A percentile compares a stretch with the other conserved stretches of the same genome.
phyloP scores from a whole-genome alignment of 2,797 vertebrate species.

The Chiloscyllium punctatum region DNA sequence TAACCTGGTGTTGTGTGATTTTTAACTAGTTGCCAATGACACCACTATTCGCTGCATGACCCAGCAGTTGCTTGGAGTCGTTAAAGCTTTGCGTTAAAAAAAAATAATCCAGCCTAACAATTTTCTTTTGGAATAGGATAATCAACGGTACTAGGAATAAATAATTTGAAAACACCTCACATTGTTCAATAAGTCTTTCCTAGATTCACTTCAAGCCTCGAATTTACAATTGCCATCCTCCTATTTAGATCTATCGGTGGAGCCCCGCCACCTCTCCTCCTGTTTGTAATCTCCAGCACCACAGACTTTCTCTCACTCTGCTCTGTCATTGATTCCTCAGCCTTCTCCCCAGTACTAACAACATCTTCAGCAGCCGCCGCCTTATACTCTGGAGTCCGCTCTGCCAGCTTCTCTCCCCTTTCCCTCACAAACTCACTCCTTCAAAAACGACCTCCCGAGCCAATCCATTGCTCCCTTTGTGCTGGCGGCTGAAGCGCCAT shows the following conservation, averaged over 20 bases:
- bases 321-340: no score
- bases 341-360: not conserved
- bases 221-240: not conserved
- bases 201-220: not conserved
- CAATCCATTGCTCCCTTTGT: not conserved
- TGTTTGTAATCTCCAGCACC: not conserved
- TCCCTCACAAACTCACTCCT: no score
- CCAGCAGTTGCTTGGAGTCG: not conserved
- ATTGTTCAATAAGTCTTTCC: not conserved
- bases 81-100: not conserved
- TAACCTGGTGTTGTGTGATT: no score
- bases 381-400: no score
- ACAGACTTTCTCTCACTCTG: not conserved
- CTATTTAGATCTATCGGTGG: not conserved
- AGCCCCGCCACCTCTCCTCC: not conserved
- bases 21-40: no score
- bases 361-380: no score
- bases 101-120: not conserved
- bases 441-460: not conserved
- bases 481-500: not conserved
- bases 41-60: not conserved
- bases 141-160: not conserved
- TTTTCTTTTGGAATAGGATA: not conserved
- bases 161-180: not conserved
- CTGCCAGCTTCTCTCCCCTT: not conserved